These are phyloP conservation scores for Cataglyphis albicans DNA, from an alignment of 2,888 invertebrate species.

Conservation along the genomic window DNA sequence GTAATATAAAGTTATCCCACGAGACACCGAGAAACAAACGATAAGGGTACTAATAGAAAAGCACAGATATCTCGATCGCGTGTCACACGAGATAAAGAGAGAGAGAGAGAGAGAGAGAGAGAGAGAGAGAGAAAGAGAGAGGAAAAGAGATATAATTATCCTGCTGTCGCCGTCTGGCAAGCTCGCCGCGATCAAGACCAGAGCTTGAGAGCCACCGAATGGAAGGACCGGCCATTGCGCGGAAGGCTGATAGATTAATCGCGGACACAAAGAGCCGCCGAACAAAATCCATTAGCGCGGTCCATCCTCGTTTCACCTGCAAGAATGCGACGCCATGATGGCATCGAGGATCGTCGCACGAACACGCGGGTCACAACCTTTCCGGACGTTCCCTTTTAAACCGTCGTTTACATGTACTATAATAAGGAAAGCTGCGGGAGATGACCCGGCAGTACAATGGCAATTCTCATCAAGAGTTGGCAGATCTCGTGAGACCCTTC, in stretches of 20 bases:
- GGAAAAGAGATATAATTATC: conserved; percentile 17
- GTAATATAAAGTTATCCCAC: conserved; percentile 22
- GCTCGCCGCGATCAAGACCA: conserved; percentile 20
- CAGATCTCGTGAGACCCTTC: conserved; percentile 9
- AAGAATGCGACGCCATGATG: conserved; percentile 55
- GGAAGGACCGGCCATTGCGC: conserved; percentile 54
- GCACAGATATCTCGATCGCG: conserved; percentile 31
- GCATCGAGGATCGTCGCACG: conserved; percentile 43
- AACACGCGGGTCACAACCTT: conserved; percentile 56
- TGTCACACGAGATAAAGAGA: conserved; percentile 23
- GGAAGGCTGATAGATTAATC: conserved; percentile 60
- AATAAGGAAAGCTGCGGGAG: conserved; percentile 14
- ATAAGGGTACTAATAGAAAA: conserved; percentile 33
- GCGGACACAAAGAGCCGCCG: conserved; percentile 64
- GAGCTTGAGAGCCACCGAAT: conserved; percentile 39
- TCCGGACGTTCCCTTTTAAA: conserved; percentile 29
- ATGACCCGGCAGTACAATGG: conserved; percentile 43
- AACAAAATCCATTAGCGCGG: conserved; percentile 69
- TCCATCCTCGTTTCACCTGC: conserved; percentile 56
- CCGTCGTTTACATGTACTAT: background rate
- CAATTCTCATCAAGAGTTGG: conserved; percentile 50
- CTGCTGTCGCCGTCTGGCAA: conserved; percentile 25
- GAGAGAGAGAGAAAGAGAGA: background rate
- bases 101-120: background rate
- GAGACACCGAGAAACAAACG: conserved; percentile 16